These are phyloP conservation scores for Corapipo altera DNA, from an alignment of 2,113 vertebrate genomes.

Conservation along the genomic window DNA sequence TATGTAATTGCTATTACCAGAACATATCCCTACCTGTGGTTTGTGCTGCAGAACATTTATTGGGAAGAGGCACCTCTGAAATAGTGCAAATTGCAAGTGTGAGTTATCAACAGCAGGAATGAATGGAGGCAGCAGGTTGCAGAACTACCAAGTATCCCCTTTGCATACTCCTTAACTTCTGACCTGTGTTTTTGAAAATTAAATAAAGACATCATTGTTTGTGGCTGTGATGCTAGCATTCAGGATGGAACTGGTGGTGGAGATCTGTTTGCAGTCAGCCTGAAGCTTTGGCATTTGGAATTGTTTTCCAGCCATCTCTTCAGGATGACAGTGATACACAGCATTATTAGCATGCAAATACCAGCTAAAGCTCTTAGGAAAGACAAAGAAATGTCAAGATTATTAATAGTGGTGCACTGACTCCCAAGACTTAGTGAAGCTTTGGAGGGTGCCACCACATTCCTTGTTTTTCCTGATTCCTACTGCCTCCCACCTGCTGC, in stretches of 20 bases:
- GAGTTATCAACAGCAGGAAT: neutral
- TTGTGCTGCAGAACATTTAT: neutral
- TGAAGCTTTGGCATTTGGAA: neutral
- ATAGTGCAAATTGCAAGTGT: neutral
- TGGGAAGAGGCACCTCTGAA: neutral
- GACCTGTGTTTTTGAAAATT: neutral
- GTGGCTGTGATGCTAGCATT: neutral
- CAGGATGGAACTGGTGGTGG: neutral
- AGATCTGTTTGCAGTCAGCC: neutral
- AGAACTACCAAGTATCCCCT: neutral
- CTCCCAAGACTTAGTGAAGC: neutral
- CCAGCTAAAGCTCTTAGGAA: neutral
- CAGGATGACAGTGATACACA: fast-evolving
- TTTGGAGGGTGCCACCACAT: neutral
- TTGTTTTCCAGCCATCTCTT: neutral
- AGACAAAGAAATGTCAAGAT: neutral
- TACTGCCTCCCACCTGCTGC: neutral
- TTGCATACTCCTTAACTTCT: neutral
- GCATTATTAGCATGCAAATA: neutral
- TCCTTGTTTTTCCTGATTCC: neutral
- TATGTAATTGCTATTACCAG: neutral
- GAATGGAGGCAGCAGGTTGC: neutral
- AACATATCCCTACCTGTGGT: neutral
- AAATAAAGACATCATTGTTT: neutral
- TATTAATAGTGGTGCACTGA: neutral